These are phyloP conservation scores for Drosophila ustulata DNA, from an alignment of 2,888 invertebrate species.

Conservation along the genomic window DNA sequence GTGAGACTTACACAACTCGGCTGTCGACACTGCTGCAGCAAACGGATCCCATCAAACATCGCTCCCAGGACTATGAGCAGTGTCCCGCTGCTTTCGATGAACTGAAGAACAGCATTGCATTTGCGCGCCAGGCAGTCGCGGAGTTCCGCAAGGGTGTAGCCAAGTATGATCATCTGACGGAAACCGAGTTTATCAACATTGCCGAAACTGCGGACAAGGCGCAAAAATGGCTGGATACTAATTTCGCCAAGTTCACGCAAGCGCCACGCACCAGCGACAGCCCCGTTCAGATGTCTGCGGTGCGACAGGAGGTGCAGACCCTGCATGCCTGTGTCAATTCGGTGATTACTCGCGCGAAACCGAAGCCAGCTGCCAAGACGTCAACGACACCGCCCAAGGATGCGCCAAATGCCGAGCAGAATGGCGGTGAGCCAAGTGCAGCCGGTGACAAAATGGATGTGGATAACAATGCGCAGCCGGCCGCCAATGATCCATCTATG, in stretches of 20 bases:
- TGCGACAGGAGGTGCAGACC: slow-evolving; percentile 91
- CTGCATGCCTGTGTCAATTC: slow-evolving; percentile 87
- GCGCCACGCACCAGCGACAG: slow-evolving; percentile 90
- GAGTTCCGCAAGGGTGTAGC: slow-evolving; percentile 89
- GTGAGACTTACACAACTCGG: slow-evolving; percentile 89
- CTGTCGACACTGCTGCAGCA: slow-evolving; percentile 88
- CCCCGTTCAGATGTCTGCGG: slow-evolving; percentile 91
- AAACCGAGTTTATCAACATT: slow-evolving; percentile 92
- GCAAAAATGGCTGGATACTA: slow-evolving; percentile 93
- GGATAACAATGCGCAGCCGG: slow-evolving; percentile 58
- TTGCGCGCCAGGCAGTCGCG: slow-evolving; percentile 92
- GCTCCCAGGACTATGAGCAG: slow-evolving; percentile 92
- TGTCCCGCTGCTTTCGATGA: slow-evolving; percentile 93
- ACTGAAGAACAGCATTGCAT: slow-evolving; percentile 90
- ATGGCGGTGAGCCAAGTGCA: slow-evolving; percentile 63
- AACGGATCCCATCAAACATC: slow-evolving; percentile 95
- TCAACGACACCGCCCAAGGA: slow-evolving; percentile 74
- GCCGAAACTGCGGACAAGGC: slow-evolving; percentile 89
- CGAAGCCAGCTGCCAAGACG: slow-evolving; percentile 88
- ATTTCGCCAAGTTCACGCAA: slow-evolving; percentile 88
- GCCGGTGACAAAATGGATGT: slow-evolving; percentile 71
- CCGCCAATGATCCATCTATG: slow-evolving; percentile 81
- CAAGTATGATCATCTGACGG: slow-evolving; percentile 92
- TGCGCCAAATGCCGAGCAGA: slow-evolving; percentile 59
- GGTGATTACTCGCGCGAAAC: slow-evolving; percentile 95